Evolutionary conservation across 2,888 invertebrate species (phyloP).

Genomic region (Arrhopalites spinosus): DNA sequence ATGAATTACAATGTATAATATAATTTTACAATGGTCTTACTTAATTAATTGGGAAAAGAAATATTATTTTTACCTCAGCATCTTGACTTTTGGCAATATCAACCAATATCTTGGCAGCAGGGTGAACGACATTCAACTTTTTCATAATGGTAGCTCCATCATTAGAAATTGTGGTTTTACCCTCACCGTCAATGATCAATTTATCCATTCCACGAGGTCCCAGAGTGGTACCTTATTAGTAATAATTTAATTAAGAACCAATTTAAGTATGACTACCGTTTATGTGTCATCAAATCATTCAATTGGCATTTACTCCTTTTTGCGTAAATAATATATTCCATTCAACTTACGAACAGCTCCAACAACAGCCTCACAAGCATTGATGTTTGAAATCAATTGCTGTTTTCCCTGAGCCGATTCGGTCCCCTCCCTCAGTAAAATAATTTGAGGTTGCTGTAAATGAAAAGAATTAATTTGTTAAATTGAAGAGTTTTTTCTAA

Average conservation of each 20-base stretch:
- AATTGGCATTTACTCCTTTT: too few relatives aligned
- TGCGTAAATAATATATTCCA: too few relatives aligned
- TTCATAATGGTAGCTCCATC: slow-evolving; percentile 99
- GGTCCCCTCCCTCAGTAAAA: slow-evolving; percentile 96
- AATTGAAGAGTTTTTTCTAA: too few relatives aligned
- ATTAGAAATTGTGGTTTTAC: slow-evolving; percentile 96
- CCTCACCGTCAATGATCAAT: slow-evolving; percentile 85
- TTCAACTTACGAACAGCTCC: slow-evolving; percentile 93
- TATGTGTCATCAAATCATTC: too few relatives aligned
- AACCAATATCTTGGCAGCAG: slow-evolving; percentile 95
- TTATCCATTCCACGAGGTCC: slow-evolving; percentile 99
- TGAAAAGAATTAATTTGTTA: too few relatives aligned
- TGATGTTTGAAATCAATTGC: slow-evolving; percentile 95
- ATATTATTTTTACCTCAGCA: slow-evolving; percentile 74
- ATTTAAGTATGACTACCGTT: too few relatives aligned
- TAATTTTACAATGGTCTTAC: too few relatives aligned
- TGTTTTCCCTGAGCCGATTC: slow-evolving; percentile 94
- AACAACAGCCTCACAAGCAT: slow-evolving; percentile 92
- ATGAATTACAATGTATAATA: too few relatives aligned
- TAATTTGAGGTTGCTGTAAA: slow-evolving; percentile 92
- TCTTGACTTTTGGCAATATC: slow-evolving; percentile 99
- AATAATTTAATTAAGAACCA: too few relatives aligned
- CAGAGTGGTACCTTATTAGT: too few relatives aligned
- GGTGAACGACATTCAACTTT: slow-evolving; percentile 95
- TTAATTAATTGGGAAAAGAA: neutral